These are phyloP conservation scores for Glaucidium brasilianum DNA, from an alignment of 2,113 vertebrate species.

Conservation along the genomic window DNA sequence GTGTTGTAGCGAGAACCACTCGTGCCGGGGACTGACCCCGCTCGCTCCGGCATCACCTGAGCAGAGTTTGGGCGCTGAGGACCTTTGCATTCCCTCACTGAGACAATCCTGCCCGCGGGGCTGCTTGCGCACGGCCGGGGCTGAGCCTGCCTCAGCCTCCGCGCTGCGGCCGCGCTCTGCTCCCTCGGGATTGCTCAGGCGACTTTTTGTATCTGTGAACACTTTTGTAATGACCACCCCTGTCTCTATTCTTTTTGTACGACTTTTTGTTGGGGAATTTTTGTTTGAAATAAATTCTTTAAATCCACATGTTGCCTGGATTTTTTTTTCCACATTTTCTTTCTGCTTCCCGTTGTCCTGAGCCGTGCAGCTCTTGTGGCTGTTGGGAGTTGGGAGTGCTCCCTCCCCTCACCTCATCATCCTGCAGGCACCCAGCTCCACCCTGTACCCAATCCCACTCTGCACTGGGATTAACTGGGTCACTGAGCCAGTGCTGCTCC, in stretches of 20 bases:
- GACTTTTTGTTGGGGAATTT: neutral
- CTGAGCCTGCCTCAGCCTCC: neutral
- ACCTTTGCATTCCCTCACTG: conserved; percentile 49
- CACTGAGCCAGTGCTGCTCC: neutral
- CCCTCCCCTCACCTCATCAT: neutral
- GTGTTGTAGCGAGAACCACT: neutral
- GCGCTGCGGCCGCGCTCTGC: neutral
- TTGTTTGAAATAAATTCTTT: conserved; percentile 28
- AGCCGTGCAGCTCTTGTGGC: neutral
- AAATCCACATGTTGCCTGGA: neutral
- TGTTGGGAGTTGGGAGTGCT: neutral
- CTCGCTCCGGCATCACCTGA: neutral
- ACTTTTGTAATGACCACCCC: neutral
- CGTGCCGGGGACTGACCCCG: neutral
- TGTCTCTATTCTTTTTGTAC: neutral
- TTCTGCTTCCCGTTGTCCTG: neutral
- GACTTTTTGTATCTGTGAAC: neutral
- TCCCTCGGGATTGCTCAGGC: conserved; percentile 1
- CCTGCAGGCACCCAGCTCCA: neutral
- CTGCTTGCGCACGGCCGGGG: neutral
- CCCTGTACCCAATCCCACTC: neutral
- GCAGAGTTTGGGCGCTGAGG: neutral
- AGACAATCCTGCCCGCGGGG: neutral
- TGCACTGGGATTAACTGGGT: neutral
- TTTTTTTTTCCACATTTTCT: neutral